These are phyloP conservation scores for Lordiphosa clarofinis DNA, from an alignment of 1,140 invertebrate genomes.

Conservation along the genomic window DNA sequence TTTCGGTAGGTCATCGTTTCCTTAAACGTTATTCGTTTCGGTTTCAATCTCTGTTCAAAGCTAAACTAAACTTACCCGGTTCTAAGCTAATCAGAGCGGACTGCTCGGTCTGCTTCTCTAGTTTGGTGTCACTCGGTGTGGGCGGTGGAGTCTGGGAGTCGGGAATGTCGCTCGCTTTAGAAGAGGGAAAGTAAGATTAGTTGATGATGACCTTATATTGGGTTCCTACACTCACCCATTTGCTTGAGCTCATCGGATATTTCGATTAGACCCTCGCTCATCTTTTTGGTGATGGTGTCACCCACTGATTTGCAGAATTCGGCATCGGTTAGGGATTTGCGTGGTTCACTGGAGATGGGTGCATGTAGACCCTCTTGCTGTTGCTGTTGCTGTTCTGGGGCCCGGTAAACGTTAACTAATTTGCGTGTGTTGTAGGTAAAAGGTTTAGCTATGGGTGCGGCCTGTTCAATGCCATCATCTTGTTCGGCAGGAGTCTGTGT, in stretches of 20 bases:
- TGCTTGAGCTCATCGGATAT: conserved; percentile 70
- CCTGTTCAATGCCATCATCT: conserved; percentile 64
- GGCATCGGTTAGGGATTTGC: conserved; percentile 75
- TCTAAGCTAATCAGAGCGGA: conserved; percentile 43
- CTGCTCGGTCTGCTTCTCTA: conserved; percentile 58
- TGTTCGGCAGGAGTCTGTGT: conserved; percentile 33
- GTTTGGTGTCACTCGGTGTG: conserved; percentile 73
- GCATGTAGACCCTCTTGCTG: conserved; percentile 45
- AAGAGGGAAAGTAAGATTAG: neutral
- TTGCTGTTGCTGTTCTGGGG: conserved; percentile 47
- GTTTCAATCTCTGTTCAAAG: no score
- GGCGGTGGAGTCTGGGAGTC: conserved; percentile 78
- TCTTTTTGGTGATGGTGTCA: conserved; percentile 78
- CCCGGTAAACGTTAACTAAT: conserved; percentile 53
- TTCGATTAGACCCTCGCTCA: conserved; percentile 77
- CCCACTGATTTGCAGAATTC: conserved; percentile 79
- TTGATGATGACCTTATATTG: neutral
- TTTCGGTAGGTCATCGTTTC: no score
- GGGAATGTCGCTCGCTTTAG: conserved; percentile 71
- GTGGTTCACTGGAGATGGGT: conserved; percentile 61
- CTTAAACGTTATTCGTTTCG: no score
- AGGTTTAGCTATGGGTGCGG: conserved; percentile 56
- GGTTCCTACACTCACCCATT: conserved; percentile 40
- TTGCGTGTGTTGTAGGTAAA: conserved; percentile 43
- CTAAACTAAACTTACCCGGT: conserved; percentile 27